Conservation (phyloP, 2,888 invertebrate species). For the Aphodius granarius region DNA sequence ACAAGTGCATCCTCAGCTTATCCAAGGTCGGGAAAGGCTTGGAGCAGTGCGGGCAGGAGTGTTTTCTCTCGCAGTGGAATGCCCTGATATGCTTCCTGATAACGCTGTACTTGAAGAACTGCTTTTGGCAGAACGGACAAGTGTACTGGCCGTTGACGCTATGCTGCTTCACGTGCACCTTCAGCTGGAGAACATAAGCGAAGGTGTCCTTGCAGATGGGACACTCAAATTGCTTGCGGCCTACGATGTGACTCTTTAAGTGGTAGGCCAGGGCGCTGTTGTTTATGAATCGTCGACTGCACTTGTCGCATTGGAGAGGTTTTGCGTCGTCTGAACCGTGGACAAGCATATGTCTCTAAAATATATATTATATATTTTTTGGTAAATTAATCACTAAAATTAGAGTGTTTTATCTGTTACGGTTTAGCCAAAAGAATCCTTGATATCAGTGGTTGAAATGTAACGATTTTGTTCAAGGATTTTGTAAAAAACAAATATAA, state of each 20-base stretch:
- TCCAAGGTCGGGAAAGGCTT: slow-evolving; percentile 72
- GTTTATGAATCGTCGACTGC: slow-evolving; percentile 69
- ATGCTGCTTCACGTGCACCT: slow-evolving; percentile 68
- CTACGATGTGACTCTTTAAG: slow-evolving; percentile 66
- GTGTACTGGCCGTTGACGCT: slow-evolving; percentile 65
- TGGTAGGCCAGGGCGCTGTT: slow-evolving; percentile 74
- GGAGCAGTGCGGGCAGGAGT: slow-evolving; percentile 68
- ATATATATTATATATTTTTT: no score
- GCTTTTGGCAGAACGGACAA: slow-evolving; percentile 71
- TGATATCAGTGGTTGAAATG: background rate
- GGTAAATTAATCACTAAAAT: no score
- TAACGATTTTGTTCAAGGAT: no score
- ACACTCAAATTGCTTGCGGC: slow-evolving; percentile 69
- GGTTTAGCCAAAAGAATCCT: no score
- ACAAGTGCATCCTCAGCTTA: slow-evolving; percentile 71
- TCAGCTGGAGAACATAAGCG: slow-evolving; percentile 65
- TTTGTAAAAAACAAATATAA: no score
- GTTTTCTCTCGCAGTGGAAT: slow-evolving; percentile 70
- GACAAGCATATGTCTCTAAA: slow-evolving; percentile 64
- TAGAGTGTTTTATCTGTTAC: no score
- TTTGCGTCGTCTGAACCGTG: slow-evolving; percentile 71
- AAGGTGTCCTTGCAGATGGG: slow-evolving; percentile 72
- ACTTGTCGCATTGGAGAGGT: slow-evolving; percentile 66
- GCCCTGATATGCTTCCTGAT: slow-evolving; percentile 72
- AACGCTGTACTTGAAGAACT: slow-evolving; percentile 68